Evolutionary conservation across 2,113 vertebrate species (phyloP).

Genomic region (Edolisoma coerulescens): DNA sequence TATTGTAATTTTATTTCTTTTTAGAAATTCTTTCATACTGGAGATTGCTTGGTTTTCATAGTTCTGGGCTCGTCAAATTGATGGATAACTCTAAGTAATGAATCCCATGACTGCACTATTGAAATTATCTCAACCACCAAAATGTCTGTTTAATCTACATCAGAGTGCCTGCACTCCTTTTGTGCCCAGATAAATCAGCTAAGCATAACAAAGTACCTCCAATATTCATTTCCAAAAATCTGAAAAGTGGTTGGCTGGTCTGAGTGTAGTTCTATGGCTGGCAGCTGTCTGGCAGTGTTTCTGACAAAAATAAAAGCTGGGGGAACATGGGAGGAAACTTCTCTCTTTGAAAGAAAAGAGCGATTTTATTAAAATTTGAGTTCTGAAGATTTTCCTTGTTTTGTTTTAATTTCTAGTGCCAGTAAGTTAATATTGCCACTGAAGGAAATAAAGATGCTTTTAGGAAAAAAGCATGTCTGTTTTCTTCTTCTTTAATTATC

Average conservation of each 20-base stretch:
- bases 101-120: neutral
- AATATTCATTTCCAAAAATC: conserved; percentile 38
- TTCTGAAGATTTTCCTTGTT: neutral
- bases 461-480: neutral
- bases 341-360: neutral
- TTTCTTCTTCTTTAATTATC: neutral
- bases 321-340: neutral
- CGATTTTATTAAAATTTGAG: neutral
- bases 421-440: neutral
- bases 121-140: conserved; percentile 54
- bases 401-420: neutral
- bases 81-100: conserved; percentile 30
- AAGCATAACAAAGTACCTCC: conserved; percentile 34
- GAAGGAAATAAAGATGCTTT: neutral
- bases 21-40: neutral
- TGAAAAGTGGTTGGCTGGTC: conserved; percentile 5
- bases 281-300: conserved; percentile 29
- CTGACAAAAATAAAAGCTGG: neutral
- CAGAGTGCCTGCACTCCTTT: conserved; percentile 5
- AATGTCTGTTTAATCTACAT: conserved; percentile 58
- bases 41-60: conserved; percentile 10
- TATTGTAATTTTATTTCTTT: neutral
- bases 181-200: conserved; percentile 53
- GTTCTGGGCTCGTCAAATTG: neutral
- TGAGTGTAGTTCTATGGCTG: neutral